Evolutionary conservation across 2,113 vertebrate genomes (phyloP).

Genomic region (Laticauda laticaudata): DNA sequence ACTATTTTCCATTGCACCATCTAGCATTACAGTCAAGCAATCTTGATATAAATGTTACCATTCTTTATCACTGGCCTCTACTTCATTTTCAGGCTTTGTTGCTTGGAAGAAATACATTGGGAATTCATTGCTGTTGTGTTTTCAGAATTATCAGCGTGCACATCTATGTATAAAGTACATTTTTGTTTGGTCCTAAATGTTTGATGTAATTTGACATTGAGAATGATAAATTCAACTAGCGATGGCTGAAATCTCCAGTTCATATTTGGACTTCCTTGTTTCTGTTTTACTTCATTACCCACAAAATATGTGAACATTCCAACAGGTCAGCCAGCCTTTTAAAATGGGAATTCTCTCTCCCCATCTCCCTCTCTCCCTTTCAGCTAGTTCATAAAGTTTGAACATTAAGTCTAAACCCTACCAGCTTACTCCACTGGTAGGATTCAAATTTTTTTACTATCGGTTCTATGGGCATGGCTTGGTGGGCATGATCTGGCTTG

Average conservation of each 20-base stretch:
- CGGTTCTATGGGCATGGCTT: no score
- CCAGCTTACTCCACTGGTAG: background rate
- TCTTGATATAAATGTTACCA: background rate
- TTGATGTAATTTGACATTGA: background rate
- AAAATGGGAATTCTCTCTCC: background rate
- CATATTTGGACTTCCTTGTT: background rate
- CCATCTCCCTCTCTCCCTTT: background rate
- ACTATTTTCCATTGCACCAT: background rate
- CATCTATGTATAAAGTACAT: background rate
- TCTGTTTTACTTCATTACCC: background rate
- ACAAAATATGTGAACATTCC: background rate
- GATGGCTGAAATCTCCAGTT: background rate
- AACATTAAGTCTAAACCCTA: background rate
- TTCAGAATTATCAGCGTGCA: background rate
- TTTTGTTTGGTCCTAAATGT: background rate
- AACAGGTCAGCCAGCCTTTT: background rate
- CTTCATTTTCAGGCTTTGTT: background rate
- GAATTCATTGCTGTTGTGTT: background rate
- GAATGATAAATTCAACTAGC: background rate
- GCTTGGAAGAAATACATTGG: background rate
- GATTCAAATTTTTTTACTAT: no score
- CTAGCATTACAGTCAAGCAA: background rate
- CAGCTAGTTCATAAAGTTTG: background rate
- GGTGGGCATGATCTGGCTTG: no score
- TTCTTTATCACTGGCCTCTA: background rate